Evolutionary conservation across 2,797 vertebrate genomes (phyloP).

Genomic region (Merluccius polli): DNA sequence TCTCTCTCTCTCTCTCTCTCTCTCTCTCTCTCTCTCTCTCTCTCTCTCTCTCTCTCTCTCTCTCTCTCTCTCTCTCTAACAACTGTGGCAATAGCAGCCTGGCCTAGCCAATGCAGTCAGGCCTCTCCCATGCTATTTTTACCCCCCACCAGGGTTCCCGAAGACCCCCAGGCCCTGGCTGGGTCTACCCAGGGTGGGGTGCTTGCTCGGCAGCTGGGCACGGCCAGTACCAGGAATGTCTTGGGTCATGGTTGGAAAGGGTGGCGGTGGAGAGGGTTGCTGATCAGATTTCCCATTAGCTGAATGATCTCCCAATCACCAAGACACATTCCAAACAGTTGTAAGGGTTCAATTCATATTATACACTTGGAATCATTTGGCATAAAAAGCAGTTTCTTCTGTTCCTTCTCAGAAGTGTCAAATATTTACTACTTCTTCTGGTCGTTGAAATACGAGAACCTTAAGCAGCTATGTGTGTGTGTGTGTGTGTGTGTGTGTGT

Average conservation of each 20-base stretch:
- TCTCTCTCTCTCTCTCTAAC: slow-evolving; percentile 34
- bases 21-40: slow-evolving; percentile 15
- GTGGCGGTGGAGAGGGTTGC: slow-evolving; percentile 9
- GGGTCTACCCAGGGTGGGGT: slow-evolving; percentile 33
- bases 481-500: slow-evolving; percentile 3
- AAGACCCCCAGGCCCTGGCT: slow-evolving; percentile 32
- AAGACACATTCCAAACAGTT: too few relatives aligned
- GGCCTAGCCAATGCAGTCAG: slow-evolving; percentile 27
- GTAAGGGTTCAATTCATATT: too few relatives aligned
- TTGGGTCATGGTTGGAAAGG: slow-evolving; percentile 7
- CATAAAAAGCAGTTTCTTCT: too few relatives aligned
- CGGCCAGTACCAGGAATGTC: slow-evolving; percentile 33
- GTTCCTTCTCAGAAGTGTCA: too few relatives aligned
- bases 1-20: slow-evolving; percentile 7
- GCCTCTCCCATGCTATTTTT: slow-evolving; percentile 63
- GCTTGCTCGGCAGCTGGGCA: slow-evolving; percentile 51
- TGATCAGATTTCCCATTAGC: too few relatives aligned
- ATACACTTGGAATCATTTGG: too few relatives aligned
- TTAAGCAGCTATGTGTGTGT: background rate
- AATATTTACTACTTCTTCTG: too few relatives aligned
- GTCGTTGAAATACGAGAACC: too few relatives aligned
- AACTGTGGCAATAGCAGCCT: slow-evolving; percentile 56
- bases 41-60: slow-evolving; percentile 21
- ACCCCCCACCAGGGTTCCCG: slow-evolving; percentile 28
- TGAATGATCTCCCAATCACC: too few relatives aligned